Evolutionary conservation across 1,140 invertebrate genomes (phyloP).

Genomic region (Ips nitidus): DNA sequence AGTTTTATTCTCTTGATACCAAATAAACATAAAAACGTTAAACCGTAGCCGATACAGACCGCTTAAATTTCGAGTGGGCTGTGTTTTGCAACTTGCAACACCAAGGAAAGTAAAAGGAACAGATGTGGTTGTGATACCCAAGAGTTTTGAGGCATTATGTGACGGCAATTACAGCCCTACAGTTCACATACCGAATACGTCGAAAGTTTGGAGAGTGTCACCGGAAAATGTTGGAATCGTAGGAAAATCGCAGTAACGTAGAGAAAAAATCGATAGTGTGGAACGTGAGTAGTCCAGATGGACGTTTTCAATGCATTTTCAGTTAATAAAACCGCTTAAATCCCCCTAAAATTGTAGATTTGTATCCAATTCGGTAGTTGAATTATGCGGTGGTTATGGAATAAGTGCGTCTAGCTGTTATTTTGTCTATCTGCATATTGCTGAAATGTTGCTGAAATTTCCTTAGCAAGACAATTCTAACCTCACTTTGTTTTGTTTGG

Average conservation of each 20-base stretch:
- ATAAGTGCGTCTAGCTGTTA: constrained; percentile 28
- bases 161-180: too few species aligned
- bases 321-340: neutral
- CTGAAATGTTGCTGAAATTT: constrained; percentile 4
- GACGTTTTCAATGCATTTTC: neutral
- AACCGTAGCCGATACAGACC: too few species aligned
- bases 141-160: too few species aligned
- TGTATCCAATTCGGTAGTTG: too few species aligned
- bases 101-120: too few species aligned
- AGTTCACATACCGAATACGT: too few species aligned
- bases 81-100: too few species aligned
- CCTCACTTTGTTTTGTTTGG: constrained; percentile 27
- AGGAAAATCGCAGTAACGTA: constrained; percentile 24
- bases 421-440: constrained; percentile 3
- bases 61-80: too few species aligned
- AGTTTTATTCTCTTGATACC: too few species aligned
- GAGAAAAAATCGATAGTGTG: constrained; percentile 33
- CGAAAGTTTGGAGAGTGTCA: too few species aligned
- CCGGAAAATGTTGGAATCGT: constrained; percentile 29
- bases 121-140: too few species aligned
- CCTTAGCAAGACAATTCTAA: neutral
- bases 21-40: too few species aligned
- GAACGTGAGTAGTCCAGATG: constrained; percentile 30
- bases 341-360: neutral
- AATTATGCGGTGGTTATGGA: constrained; percentile 30